Conservation (phyloP, 1,140 invertebrate genomes). For the Liolophura sinensis region DNA sequence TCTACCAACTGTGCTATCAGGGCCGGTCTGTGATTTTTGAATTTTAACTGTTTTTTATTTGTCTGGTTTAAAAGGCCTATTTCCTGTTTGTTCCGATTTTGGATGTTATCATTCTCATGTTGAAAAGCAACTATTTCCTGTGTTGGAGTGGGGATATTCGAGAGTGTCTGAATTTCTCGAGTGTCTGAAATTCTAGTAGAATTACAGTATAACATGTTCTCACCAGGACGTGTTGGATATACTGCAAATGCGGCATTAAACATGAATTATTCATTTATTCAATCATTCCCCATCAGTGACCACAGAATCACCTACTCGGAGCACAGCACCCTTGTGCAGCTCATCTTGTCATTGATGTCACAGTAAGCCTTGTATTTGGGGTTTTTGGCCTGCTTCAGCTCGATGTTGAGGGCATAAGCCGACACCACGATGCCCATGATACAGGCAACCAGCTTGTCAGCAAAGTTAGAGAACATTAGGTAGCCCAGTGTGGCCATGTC, state of each 20-base stretch:
- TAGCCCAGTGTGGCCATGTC: slow-evolving; percentile 1
- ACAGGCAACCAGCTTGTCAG: slow-evolving; percentile 39
- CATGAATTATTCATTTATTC: neutral
- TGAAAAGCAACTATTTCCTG: neutral
- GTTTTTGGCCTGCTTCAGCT: slow-evolving; percentile 68
- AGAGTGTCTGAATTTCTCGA: no score
- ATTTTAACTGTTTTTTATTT: no score
- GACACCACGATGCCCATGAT: slow-evolving; percentile 71
- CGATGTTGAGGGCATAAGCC: slow-evolving; percentile 75
- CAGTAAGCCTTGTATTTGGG: slow-evolving; percentile 74
- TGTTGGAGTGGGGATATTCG: no score
- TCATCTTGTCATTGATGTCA: slow-evolving; percentile 77
- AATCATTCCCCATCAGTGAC: neutral
- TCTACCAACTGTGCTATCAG: no score
- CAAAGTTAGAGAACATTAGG: slow-evolving; percentile 41
- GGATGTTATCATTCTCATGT: neutral
- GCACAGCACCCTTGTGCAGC: slow-evolving; percentile 77
- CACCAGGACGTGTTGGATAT: neutral
- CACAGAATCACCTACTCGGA: slow-evolving; percentile 69
- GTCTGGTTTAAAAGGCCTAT: no score
- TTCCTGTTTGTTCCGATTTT: neutral
- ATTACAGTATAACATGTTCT: neutral
- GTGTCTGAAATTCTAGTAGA: no score
- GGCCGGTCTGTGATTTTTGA: no score
- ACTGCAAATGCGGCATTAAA: neutral